Conservation (phyloP, 2,113 vertebrate species). For the Mystacornis crossleyi region DNA sequence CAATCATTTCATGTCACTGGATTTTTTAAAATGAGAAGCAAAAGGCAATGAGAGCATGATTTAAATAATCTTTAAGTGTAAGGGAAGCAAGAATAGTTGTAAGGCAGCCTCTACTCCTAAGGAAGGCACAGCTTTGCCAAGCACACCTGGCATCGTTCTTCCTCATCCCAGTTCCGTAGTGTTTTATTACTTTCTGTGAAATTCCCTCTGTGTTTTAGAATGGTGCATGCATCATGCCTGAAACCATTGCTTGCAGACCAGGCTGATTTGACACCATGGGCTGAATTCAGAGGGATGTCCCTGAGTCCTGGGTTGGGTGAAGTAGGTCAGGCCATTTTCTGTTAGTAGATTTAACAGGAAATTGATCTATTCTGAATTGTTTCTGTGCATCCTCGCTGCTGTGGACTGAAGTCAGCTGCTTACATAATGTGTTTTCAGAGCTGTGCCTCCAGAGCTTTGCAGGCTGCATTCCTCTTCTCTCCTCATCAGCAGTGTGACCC, state of each 20-base stretch:
- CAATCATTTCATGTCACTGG: not conserved
- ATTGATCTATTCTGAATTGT: not conserved
- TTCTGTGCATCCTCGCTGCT: not conserved
- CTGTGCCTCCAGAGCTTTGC: not conserved
- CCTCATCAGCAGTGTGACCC: conserved; percentile 7
- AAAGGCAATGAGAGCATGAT: not conserved
- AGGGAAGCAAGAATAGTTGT: not conserved
- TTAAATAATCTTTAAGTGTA: not conserved
- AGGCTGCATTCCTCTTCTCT: conserved; percentile 24
- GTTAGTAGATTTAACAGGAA: not conserved
- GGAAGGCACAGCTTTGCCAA: not conserved
- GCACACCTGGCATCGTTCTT: not conserved
- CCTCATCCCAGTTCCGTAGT: not conserved
- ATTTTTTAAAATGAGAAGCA: not conserved
- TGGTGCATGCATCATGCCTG: fast-evolving
- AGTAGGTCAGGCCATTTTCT: not conserved
- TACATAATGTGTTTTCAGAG: conserved; percentile 1
- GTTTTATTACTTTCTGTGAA: not conserved
- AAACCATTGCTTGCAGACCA: not conserved
- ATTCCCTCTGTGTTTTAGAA: not conserved
- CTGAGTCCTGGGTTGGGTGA: not conserved
- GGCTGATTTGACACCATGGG: not conserved
- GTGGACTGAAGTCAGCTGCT: not conserved
- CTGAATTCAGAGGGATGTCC: not conserved
- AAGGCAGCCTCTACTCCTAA: not conserved